These are phyloP conservation scores for Conops quadrifasciatus DNA, from an alignment of 2,888 invertebrate species.

Conservation along the genomic window DNA sequence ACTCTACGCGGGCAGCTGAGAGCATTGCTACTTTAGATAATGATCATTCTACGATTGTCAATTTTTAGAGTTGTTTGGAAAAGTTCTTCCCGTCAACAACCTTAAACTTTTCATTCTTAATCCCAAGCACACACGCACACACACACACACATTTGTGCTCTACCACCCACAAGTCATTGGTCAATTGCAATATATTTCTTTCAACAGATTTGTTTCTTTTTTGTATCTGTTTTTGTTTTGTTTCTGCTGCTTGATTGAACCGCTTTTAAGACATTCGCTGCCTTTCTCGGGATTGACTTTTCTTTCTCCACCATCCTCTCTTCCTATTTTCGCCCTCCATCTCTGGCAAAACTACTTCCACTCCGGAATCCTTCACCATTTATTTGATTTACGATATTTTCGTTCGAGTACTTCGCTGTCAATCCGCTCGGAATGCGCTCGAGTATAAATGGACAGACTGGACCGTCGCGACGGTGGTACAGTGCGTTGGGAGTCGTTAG, in stretches of 20 bases:
- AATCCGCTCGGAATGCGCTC: not conserved
- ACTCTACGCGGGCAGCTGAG: too few species aligned
- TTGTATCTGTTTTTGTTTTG: not conserved
- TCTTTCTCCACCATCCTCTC: not conserved
- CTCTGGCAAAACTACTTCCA: not conserved
- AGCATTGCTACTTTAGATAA: too few species aligned
- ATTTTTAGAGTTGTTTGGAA: too few species aligned
- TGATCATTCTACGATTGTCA: too few species aligned
- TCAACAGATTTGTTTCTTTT: not conserved
- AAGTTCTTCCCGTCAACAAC: too few species aligned
- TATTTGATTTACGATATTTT: slow-evolving; percentile 15
- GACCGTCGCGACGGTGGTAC: not conserved
- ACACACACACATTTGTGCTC: slow-evolving; percentile 1
- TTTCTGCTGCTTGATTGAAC: not conserved
- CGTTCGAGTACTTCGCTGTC: not conserved
- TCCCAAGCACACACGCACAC: not conserved
- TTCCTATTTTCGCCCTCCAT: not conserved
- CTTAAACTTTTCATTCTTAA: not conserved
- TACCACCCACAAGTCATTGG: not conserved
- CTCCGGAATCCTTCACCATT: not conserved
- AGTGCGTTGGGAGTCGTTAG: not conserved
- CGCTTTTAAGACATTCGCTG: not conserved
- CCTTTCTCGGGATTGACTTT: not conserved
- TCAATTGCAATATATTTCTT: too few species aligned
- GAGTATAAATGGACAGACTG: not conserved